Base-by-base conservation (phyloP, 53 echinoderm and acorn worm species). In the Echinarachnius parma region DNA sequence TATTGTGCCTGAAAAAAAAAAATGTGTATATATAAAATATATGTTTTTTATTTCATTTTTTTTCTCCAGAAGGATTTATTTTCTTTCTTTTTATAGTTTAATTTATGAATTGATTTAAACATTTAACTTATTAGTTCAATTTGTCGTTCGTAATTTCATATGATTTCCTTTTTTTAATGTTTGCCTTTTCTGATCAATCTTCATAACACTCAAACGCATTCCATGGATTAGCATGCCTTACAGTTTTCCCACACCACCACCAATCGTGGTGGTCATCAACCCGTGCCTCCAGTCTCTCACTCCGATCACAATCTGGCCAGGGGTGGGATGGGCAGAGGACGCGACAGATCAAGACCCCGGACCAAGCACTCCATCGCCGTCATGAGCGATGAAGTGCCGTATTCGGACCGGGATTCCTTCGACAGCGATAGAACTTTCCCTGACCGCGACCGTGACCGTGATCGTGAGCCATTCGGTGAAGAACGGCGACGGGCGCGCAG, bases 171-270 rank as follows among this genome's bases (percentile, higher is more conserved):
- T 47, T 61, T 76, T 21, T 60, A n/a, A n/a, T n/a, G n/a, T 76
- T 76, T 75, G 75, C 75, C 54, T 79, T 82, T 59, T 60, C 60
- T 82, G 44, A 81, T 61, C 60, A 75, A 64, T 82, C 64, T n/a
- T 75, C 81, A 81, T 81, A 19, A 72, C 75, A 81, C 57, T 53
- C n/a, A 55, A 82, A 82, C 75, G 82, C 82, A 75, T 75, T 82
- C 82, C 71, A 53, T 75, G 82, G 82, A 82, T 66, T 75, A 64
- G 82, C 75, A 82, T 72, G 74, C 74, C 74, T 56, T 56, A 72
- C 74, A 72, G 74, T 56, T 56, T 56, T 72, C 74, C 55, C 45
- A 72, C 74, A 72, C 55, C 39, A 56, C 39, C 28, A 19, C 52
- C 20, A 19, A 19, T 50, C 56, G 57, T 37, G 74, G 57, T 45